Conservation (phyloP, 2,797 vertebrate genomes). For the Argya squamiceps region DNA sequence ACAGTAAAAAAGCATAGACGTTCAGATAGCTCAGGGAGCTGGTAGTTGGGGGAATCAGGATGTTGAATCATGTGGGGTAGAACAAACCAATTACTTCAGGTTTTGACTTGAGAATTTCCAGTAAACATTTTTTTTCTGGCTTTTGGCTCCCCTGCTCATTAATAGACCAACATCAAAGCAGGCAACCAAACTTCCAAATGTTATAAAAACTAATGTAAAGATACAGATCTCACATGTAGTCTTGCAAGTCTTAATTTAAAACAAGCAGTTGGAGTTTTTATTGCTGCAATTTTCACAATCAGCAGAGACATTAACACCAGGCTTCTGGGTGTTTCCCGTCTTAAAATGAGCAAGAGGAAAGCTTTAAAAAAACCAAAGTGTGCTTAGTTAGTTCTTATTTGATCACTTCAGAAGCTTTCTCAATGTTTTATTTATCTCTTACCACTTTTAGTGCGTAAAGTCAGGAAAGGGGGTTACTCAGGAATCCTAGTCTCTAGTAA, state of each 20-base stretch:
- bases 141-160: conserved; percentile 75
- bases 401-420: conserved; percentile 82
- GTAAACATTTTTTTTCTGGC: conserved; percentile 71
- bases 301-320: conserved; percentile 85
- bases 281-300: conserved; percentile 88
- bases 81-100: conserved; percentile 78
- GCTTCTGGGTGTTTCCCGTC: conserved; percentile 82
- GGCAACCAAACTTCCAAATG: conserved; percentile 71
- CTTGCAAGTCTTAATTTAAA: conserved; percentile 78
- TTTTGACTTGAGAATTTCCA: conserved; percentile 81
- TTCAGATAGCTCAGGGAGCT: conserved; percentile 67
- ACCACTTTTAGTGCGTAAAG: conserved; percentile 72
- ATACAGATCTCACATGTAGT: conserved; percentile 70
- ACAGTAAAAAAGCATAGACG: conserved; percentile 75
- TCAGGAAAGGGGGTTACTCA: conserved; percentile 23
- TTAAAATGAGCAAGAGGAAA: conserved; percentile 74
- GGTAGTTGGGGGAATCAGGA: conserved; percentile 67
- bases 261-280: conserved; percentile 83
- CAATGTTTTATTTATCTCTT: conserved; percentile 83
- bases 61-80: conserved; percentile 71
- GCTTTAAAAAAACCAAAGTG: conserved; percentile 76
- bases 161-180: conserved; percentile 78
- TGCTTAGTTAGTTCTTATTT: conserved; percentile 77
- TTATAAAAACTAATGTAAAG: conserved; percentile 75
- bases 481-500: conserved; percentile 47